Conservation (phyloP, 2,113 vertebrate genomes). For the Apaloderma vittatum region DNA sequence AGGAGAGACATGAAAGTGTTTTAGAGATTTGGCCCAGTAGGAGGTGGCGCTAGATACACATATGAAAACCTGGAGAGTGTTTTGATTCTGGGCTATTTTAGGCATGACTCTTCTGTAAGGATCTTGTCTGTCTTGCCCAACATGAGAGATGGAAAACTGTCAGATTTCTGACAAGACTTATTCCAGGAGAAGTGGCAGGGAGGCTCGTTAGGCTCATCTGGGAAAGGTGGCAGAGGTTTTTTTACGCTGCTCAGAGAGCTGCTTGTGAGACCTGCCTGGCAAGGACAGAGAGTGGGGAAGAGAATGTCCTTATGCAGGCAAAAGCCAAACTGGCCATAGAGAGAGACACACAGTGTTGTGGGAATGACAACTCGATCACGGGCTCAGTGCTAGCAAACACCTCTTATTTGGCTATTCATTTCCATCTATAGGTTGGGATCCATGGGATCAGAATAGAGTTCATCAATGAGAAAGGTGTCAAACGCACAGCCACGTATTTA, state of each 20-base stretch:
- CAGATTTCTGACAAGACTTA: background rate
- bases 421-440: slow-evolving; percentile 84
- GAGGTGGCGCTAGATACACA: background rate
- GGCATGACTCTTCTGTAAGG: background rate
- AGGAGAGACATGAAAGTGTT: background rate
- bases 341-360: background rate
- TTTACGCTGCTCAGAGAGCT: background rate
- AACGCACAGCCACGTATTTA: slow-evolving; percentile 89
- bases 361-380: background rate
- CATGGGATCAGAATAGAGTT: slow-evolving; percentile 90
- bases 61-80: background rate
- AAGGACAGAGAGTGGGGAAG: background rate
- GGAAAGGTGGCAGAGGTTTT: background rate
- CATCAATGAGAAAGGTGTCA: slow-evolving; percentile 88
- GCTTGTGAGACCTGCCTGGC: background rate
- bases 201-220: background rate
- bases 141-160: background rate
- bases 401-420: slow-evolving; percentile 70
- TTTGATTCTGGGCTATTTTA: background rate
- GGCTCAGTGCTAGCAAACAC: slow-evolving; percentile 36
- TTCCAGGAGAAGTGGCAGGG: background rate
- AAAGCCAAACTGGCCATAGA: background rate
- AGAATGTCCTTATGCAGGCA: background rate
- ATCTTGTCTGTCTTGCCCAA: background rate
- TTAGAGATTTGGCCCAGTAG: background rate